phyloP scores from a whole-genome alignment of 2,113 vertebrate species.

The Cynocephalus volans region DNA sequence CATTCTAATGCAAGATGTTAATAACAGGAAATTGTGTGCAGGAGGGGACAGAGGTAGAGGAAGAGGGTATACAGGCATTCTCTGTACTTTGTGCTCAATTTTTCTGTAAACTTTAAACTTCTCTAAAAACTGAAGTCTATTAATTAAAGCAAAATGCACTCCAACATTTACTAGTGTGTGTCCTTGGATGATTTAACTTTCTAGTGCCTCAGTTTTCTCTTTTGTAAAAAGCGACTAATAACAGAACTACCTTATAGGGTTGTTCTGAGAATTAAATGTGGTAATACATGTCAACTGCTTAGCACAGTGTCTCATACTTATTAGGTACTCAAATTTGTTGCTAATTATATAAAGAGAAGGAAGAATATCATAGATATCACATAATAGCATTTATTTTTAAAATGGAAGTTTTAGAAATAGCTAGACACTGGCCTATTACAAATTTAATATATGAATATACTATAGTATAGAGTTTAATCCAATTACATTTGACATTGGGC shows the following conservation, averaged over 20 bases:
- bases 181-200: not conserved
- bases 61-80: not conserved
- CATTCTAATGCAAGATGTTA: not conserved
- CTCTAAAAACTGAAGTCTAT: not conserved
- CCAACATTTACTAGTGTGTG: not conserved
- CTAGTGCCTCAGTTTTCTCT: not conserved
- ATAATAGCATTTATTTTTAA: conserved; percentile 10
- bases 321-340: not conserved
- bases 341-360: conserved; percentile 34
- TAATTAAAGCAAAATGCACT: not conserved
- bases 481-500: not conserved
- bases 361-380: not conserved
- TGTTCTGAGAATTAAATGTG: not conserved
- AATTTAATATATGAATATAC: not conserved
- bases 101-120: not conserved
- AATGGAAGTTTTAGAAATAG: not conserved
- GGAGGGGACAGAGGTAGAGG: rapidly evolving
- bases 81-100: not conserved
- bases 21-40: not conserved
- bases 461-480: not conserved
- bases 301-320: not conserved
- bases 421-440: not conserved
- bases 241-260: not conserved
- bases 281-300: not conserved
- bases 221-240: not conserved